Percentiles rank a stretch among this genome's conserved stretches.
Conservation (phyloP, 1,140 invertebrate species). For the Drosophila ficusphila region DNA sequence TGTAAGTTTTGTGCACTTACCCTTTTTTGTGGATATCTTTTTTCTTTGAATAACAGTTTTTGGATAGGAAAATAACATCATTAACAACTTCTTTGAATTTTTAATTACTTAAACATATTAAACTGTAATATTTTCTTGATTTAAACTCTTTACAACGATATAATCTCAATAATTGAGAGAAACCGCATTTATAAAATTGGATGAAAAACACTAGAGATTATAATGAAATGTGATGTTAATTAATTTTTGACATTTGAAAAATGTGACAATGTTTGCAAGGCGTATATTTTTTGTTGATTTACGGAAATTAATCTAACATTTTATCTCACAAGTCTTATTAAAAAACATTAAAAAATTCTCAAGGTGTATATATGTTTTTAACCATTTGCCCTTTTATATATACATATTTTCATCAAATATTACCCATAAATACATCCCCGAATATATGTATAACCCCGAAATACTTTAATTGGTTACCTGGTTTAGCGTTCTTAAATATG, state of each 20-base stretch:
- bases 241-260: background rate
- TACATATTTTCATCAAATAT: too few species aligned
- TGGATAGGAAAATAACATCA: background rate
- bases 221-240: background rate
- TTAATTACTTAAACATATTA: background rate
- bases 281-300: background rate
- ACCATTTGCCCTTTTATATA: too few species aligned
- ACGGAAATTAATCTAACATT: too few species aligned
- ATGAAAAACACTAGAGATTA: too few species aligned
- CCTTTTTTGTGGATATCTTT: background rate
- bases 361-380: too few species aligned
- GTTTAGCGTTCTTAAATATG: background rate
- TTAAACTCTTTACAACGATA: too few species aligned
- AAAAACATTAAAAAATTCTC: too few species aligned
- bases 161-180: background rate
- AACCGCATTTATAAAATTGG: too few species aligned
- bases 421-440: too few species aligned
- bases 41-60: background rate
- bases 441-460: too few species aligned
- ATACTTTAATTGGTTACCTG: background rate
- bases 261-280: background rate
- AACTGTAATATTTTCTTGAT: background rate
- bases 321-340: too few species aligned
- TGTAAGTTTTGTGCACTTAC: background rate
- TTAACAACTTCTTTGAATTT: background rate